phyloP scores from a whole-genome alignment of 2,797 vertebrate genomes.

The Notolepis coatsorum region DNA sequence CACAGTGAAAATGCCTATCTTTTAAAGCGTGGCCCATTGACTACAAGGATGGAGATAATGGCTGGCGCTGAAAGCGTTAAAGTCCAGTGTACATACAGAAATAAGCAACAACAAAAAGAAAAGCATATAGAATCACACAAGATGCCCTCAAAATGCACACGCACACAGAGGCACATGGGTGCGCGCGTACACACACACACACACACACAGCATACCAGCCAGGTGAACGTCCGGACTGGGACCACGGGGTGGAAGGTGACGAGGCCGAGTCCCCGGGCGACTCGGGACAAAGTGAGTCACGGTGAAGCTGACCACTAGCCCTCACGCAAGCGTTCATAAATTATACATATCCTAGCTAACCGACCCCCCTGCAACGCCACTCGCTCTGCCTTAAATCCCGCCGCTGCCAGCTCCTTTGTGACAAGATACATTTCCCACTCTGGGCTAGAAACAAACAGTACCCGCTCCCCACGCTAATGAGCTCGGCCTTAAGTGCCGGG shows the following conservation, averaged over 20 bases:
- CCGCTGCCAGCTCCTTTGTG: conserved; percentile 22
- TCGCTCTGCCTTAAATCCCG: conserved; percentile 30
- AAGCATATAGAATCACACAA: not conserved
- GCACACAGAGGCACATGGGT: not conserved
- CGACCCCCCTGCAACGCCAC: conserved; percentile 8
- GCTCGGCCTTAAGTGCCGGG: conserved; percentile 35
- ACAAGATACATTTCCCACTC: conserved; percentile 23
- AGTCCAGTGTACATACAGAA: not conserved
- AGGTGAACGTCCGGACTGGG: conserved; percentile 31
- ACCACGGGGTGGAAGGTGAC: no score
- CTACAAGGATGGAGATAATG: no score
- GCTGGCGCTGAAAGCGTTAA: conserved; percentile 1
- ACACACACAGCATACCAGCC: conserved; percentile 30
- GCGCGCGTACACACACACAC: conserved; percentile 1
- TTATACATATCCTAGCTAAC: not conserved
- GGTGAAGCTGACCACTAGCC: conserved; percentile 2
- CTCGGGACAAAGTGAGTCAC: not conserved
- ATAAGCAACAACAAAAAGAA: not conserved
- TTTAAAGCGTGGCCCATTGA: no score
- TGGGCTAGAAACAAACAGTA: conserved; percentile 36
- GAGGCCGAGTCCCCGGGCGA: conserved; percentile 1
- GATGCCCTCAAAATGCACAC: not conserved
- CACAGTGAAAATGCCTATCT: no score
- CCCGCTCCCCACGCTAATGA: conserved; percentile 48
- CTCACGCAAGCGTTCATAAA: not conserved